Conservation (phyloP, 1,140 invertebrate species). For the Zaprionus nigranus region DNA sequence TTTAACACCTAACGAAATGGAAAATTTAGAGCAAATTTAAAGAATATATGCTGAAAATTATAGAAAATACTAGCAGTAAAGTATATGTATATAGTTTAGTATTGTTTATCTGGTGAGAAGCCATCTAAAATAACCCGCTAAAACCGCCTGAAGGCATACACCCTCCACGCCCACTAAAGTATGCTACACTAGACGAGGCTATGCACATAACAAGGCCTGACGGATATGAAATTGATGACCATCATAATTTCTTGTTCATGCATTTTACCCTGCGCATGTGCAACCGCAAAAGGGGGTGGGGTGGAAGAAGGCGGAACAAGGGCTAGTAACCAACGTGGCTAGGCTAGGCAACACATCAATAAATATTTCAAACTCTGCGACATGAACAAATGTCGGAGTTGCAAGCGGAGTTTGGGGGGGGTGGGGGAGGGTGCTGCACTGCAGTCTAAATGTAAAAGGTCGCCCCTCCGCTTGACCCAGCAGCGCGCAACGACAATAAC, state of each 20-base stretch:
- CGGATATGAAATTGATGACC: slow-evolving; percentile 45
- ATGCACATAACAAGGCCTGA: slow-evolving; percentile 14
- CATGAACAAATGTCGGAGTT: slow-evolving; percentile 3
- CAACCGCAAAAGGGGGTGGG: not conserved
- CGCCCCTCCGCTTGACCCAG: slow-evolving; percentile 4
- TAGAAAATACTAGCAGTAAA: not conserved
- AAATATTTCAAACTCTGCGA: slow-evolving; percentile 28
- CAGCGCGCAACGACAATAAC: not conserved
- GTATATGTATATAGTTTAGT: not conserved
- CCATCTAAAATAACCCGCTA: not conserved
- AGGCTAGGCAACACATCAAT: slow-evolving; percentile 33
- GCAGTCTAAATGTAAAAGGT: slow-evolving; percentile 14
- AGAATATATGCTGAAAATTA: not conserved
- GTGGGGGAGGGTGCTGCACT: not conserved
- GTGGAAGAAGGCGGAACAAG: too few relatives aligned
- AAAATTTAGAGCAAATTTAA: not conserved
- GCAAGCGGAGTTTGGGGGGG: too few relatives aligned
- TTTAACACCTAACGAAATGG: not conserved
- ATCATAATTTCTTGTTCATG: slow-evolving; percentile 38
- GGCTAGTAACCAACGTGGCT: not conserved
- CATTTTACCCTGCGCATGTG: slow-evolving; percentile 21
- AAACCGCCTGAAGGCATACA: not conserved
- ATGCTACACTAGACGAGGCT: not conserved
- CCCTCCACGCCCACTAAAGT: not conserved
- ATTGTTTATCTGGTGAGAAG: not conserved